Percentiles rank a stretch among this genome's conserved stretches.
These are phyloP conservation scores for Pangasius macronema DNA, from an alignment of 2,797 vertebrate genomes.

Conservation along the genomic window DNA sequence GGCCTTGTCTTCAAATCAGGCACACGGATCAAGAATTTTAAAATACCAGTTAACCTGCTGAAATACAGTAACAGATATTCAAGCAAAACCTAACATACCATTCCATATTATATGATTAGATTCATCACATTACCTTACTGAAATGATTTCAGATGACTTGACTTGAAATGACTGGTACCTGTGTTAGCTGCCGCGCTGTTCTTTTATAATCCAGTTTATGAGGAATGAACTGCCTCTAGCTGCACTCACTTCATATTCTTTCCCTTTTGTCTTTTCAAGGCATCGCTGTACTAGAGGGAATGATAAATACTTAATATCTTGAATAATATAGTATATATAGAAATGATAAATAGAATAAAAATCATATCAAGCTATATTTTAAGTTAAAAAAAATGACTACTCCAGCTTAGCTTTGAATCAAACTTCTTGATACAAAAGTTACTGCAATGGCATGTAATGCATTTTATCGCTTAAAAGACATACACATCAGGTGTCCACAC, in stretches of 20 bases:
- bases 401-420: background rate
- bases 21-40: background rate
- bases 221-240: background rate
- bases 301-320: background rate
- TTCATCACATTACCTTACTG: background rate
- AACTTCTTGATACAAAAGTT: background rate
- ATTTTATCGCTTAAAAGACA: background rate
- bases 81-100: background rate
- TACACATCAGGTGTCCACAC: background rate
- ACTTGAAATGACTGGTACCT: no score
- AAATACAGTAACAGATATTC: background rate
- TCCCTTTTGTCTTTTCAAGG: background rate
- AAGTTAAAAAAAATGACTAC: background rate
- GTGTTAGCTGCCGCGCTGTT: background rate
- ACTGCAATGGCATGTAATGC: background rate
- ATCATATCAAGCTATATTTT: background rate
- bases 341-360: background rate
- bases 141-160: background rate
- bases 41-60: background rate
- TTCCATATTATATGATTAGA: background rate
- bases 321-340: background rate
- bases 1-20: background rate
- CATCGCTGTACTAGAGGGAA: background rate
- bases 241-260: background rate
- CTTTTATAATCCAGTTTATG: background rate